Evolutionary conservation across 2,888 invertebrate species (phyloP), one percentile per base, ranked within the genome.

Genomic region (Caenorhabditis sp.): DNA sequence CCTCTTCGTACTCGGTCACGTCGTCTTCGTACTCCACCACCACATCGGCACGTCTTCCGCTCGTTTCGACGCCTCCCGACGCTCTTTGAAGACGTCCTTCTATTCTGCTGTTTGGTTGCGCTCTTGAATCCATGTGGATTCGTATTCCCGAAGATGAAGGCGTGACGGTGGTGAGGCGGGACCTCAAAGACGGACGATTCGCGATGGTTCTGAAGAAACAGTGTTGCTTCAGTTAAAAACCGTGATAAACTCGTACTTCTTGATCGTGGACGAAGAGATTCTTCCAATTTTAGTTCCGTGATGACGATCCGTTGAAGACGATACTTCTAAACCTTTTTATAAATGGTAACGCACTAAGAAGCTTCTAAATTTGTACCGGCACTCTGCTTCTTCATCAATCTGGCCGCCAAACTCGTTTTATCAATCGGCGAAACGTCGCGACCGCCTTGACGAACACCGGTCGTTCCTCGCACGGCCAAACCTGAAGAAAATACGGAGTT

Each of bases 391-490:
- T 48, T 50, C 9, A 32, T 22, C 24, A 70, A 43, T 45, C 75
- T 39, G 0, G 72, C 82, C 8, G 76, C 79, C 22, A 72, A 30
- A 52, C 78, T 80, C 3, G 52, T 68, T 35, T 80, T 78, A 32
- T 78, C 80, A 15, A 82, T 62, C 20, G 82, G 82, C 2, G 75
- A 76, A 0, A 83, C 83, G 0, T 75, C 61, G 11, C 79, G 62
- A 1, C 83, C 83, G 0, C 78, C 79, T 52, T 80, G 74, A 15
- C 87, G 81, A 39, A 86, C 83, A 11, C 86, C 87, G 7, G 84
- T 82, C 9, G 83, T 84, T 22, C 87, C 86, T 13, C 87, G 75
- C 5, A 80, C 73, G 13, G 81, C 76, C 20, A 81, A 39, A 5
- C 83, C 82, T 83, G 35, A 20, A 70, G 52, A 52, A 26, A 8